A percentile compares a stretch with the other conserved stretches of the same genome.
phyloP scores from a whole-genome alignment of 2,888 invertebrate species.

The Apantesis nais region DNA sequence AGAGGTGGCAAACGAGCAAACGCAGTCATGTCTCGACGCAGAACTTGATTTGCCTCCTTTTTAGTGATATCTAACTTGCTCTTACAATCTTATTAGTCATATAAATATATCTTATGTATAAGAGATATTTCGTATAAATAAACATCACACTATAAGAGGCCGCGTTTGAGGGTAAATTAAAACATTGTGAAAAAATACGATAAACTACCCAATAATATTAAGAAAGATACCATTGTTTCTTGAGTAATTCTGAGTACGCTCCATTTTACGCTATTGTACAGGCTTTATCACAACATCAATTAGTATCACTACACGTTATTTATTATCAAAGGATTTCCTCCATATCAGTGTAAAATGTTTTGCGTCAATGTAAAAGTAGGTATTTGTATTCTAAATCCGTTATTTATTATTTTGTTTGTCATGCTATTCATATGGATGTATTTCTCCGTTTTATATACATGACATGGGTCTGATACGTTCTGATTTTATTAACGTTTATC shows the following conservation, averaged over 20 bases:
- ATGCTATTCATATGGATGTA: slow-evolving; percentile 9
- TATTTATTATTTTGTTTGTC: slow-evolving; percentile 26
- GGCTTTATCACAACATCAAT: slow-evolving; percentile 5
- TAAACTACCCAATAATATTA: background rate
- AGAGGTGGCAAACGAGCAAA: too few relatives aligned
- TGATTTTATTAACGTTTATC: background rate
- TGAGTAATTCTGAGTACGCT: background rate
- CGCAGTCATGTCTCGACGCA: too few relatives aligned
- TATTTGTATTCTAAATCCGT: slow-evolving; percentile 19
- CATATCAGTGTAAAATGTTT: slow-evolving; percentile 23
- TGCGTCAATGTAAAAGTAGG: slow-evolving; percentile 33
- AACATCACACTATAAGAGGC: background rate
- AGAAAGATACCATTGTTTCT: background rate
- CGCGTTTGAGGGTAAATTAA: background rate
- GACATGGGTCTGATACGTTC: slow-evolving; percentile 4
- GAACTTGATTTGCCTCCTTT: too few relatives aligned
- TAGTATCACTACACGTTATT: background rate
- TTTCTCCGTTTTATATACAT: slow-evolving; percentile 1
- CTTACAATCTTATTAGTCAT: background rate
- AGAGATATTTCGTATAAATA: too few relatives aligned
- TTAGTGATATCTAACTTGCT: background rate
- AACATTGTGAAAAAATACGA: background rate
- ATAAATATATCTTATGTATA: background rate
- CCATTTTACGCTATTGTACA: background rate
- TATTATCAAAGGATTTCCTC: slow-evolving; percentile 33